These are phyloP conservation scores for Drosophila fuyamai DNA, from an alignment of 1,140 invertebrate species.

Conservation along the genomic window DNA sequence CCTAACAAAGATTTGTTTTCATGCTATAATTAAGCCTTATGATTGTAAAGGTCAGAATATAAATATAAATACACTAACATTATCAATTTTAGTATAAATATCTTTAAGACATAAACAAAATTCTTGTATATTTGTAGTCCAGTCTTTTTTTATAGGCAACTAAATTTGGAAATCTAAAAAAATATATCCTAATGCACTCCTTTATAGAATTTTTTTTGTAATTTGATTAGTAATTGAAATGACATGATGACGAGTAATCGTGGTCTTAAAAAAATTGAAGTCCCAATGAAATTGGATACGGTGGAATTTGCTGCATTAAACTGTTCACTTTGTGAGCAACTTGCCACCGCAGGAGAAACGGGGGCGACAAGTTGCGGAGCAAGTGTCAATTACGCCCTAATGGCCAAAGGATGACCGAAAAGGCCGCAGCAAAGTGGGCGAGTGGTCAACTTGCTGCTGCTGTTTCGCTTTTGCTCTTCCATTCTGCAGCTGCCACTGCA, in stretches of 20 bases:
- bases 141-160: too few relatives aligned
- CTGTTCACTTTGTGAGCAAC: slow-evolving; percentile 15
- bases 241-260: slow-evolving; percentile 12
- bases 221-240: slow-evolving; percentile 24
- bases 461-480: slow-evolving; percentile 29
- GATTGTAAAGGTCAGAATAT: too few relatives aligned
- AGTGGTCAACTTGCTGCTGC: slow-evolving; percentile 58
- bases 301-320: slow-evolving; percentile 1
- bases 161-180: too few relatives aligned
- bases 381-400: slow-evolving; percentile 81
- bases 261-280: neutral
- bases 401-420: slow-evolving; percentile 79
- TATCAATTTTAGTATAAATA: too few relatives aligned
- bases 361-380: slow-evolving; percentile 33
- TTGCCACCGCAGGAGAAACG: slow-evolving; percentile 5
- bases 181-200: too few relatives aligned
- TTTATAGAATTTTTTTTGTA: too few relatives aligned
- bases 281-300: neutral
- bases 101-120: too few relatives aligned
- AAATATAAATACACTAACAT: too few relatives aligned
- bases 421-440: slow-evolving; percentile 77
- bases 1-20: too few relatives aligned
- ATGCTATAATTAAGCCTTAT: too few relatives aligned
- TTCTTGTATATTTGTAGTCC: too few relatives aligned
- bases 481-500: slow-evolving; percentile 27